Evolutionary conservation across 2,888 invertebrate species (phyloP), one percentile per base, ranked within the genome.

Genomic region (Petrolisthes cinctipes): DNA sequence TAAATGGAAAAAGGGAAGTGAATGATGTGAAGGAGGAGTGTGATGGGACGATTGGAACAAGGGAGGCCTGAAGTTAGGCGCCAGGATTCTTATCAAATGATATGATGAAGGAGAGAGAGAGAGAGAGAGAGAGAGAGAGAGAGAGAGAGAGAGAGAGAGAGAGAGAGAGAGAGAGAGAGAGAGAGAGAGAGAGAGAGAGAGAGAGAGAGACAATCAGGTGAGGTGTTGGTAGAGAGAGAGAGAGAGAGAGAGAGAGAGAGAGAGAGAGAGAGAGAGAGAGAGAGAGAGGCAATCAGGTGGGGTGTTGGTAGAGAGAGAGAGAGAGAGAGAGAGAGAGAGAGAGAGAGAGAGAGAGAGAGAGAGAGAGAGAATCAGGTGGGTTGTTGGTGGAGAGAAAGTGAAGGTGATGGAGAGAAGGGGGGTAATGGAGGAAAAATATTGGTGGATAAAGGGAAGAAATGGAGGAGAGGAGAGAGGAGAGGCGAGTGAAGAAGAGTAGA

Each of bases 191-290:
- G 66, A 81, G 61, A 81, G 61, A 66, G 61, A 61, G 61, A 57
- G 61, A 80, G 80, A 80, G 37, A 80, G 80, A 80, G 80, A 51
- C 14, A 73, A 17, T 17, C 9, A 78, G 54, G 78, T 78, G 53
- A 78, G 17, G 53, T 17, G 11, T n/a, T 51, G 53, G 11, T 54
- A n/a, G 78, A 78, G n/a, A n/a, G 2, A 66, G 66, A 66, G 57
- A 81, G 61, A 66, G 37, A 81, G 81, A 66, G 81, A 56, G 66
- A 71, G 71, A 71, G 71, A 71, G 71, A 71, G 51, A 66, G 51
- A 66, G 81, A 66, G 37, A 51, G 53, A 56, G 9, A 9, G 78
- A 78, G 53, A 78, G 9, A 54, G 5, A n/a, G 7, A 54, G 54
- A 78, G 78, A 53, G n/a, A 78, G n/a, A 53, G 54, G 53, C 20